Evolutionary conservation across 2,888 invertebrate genomes (phyloP), one percentile per base, ranked within the genome.

Genomic region (Diplazon laetatorius): DNA sequence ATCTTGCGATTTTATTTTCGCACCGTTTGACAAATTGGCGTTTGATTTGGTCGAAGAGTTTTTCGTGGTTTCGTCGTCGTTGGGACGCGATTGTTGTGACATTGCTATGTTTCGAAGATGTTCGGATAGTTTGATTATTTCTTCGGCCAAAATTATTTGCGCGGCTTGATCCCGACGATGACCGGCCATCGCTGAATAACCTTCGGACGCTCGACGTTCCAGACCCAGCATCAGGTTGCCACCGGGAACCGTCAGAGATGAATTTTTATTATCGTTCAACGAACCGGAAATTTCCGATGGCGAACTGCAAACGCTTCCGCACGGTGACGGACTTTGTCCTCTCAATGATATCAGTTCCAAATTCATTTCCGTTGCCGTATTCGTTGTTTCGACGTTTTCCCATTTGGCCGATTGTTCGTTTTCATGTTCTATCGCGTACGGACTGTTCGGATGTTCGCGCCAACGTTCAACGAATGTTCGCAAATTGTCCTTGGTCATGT

Each of bases 361-460:
- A 48, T 68, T 71, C 44, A 65, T 76, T 35, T 78, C 76, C n/a
- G n/a, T n/a, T n/a, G n/a, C n/a, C n/a, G n/a, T n/a, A n/a, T n/a
- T n/a, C n/a, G n/a, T n/a, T n/a, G n/a, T n/a, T n/a, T n/a, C 72
- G n/a, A 37, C 39, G 12, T 76, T 52, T 4, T 68, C 70, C 44
- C 79, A 81, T 35, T 78, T 81, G 18, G 78, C 81, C 2, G 37
- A 6, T 1, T 60, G 59, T 8, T n/a, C 60, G 20, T 50, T 8
- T 60, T 79, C 81, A 1, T 81, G 79, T 87, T 96, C 96, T 88
- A 97, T 95, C 16, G 95, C 93, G 90, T 97, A 97, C 0, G 97
- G 97, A 50, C 96, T 96, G 91, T 96, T 95, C 0, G 96, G 96
- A 89, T 97, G 96, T 85, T 97, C 96, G 86, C 96, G 95, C 97